Conservation (phyloP, 2,797 vertebrate genomes). For the Pogoniulus pusillus region DNA sequence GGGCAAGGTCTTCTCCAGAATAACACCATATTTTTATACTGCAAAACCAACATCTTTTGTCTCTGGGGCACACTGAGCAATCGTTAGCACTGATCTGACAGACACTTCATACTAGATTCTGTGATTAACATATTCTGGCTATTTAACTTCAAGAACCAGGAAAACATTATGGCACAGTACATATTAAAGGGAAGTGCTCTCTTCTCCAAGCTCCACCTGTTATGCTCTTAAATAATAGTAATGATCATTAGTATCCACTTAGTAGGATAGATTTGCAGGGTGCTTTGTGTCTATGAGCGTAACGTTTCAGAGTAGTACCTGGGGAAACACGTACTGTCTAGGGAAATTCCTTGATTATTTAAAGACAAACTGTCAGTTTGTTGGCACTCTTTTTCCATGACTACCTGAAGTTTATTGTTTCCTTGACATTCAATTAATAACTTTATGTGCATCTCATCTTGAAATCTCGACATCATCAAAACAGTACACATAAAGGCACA, state of each 20-base stretch:
- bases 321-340: not conserved
- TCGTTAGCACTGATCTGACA: not conserved
- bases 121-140: not conserved
- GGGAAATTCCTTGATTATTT: not conserved
- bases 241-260: not conserved
- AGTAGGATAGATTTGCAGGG: not conserved
- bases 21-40: not conserved
- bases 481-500: not conserved
- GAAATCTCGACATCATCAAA: not conserved
- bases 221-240: not conserved
- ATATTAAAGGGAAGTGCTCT: not conserved
- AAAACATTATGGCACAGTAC: not conserved
- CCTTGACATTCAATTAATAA: not conserved
- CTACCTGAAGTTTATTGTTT: not conserved
- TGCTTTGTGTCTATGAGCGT: constrained; percentile 2
- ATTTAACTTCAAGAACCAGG: not conserved
- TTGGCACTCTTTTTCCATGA: not conserved
- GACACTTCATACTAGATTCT: not conserved
- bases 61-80: not conserved
- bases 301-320: not conserved
- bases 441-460: not conserved
- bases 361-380: not conserved
- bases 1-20: constrained; percentile 44
- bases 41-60: constrained; percentile 1
- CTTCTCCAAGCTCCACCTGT: not conserved